Evolutionary conservation across 2,113 vertebrate genomes (phyloP).

Genomic region (Grammatotria lemairii): DNA sequence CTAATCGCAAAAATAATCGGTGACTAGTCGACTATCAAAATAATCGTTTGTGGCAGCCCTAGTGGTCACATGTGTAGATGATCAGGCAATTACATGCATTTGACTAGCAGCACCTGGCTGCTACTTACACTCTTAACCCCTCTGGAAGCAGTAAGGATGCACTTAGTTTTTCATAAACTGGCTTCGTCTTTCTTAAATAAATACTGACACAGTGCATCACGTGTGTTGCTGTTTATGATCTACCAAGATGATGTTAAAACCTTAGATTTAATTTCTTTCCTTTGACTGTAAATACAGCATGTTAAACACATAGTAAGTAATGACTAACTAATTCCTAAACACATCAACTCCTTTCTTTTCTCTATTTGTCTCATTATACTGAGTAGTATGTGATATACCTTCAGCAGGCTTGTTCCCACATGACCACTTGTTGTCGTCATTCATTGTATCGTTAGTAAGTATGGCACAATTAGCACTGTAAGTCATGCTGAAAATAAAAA

Average conservation of each 20-base stretch:
- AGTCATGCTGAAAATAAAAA: background rate
- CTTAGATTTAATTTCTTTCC: background rate
- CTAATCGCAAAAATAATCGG: no score
- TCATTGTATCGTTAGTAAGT: background rate
- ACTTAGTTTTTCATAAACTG: background rate
- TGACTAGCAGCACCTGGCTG: background rate
- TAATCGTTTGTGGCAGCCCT: no score
- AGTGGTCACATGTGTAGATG: background rate
- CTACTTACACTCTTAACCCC: background rate
- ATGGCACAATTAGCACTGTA: background rate
- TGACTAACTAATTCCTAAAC: background rate
- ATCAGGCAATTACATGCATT: background rate
- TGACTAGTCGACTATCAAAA: no score
- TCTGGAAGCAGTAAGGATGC: background rate
- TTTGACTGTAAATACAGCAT: background rate
- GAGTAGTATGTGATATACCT: background rate
- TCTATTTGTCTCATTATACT: background rate
- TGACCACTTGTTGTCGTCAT: background rate
- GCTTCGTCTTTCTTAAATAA: background rate
- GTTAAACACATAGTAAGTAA: background rate
- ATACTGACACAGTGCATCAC: background rate
- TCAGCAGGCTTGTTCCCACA: background rate
- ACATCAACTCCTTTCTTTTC: background rate
- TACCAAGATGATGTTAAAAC: background rate
- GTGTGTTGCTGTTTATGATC: background rate